Conservation (phyloP, 2,888 invertebrate genomes). For the Amblyjoppa fuscipennis region DNA sequence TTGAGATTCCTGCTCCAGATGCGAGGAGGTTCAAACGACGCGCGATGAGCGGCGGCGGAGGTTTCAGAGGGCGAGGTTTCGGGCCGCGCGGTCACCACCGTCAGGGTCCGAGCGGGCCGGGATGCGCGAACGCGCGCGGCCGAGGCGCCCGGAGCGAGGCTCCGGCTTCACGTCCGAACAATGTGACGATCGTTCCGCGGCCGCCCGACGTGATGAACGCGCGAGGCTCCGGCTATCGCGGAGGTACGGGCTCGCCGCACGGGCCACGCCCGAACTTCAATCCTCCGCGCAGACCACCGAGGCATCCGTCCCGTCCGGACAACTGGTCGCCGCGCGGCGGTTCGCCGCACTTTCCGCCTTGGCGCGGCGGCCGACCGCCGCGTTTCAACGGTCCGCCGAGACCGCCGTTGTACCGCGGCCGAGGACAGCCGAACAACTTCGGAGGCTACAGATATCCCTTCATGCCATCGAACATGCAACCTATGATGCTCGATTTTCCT, state of each 20-base stretch:
- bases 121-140: constrained; percentile 20
- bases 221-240: constrained; percentile 13
- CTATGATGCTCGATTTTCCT: neutral
- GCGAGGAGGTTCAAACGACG: constrained; percentile 38
- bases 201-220: neutral
- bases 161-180: neutral
- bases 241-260: neutral
- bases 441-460: constrained; percentile 47
- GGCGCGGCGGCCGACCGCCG: constrained; percentile 44
- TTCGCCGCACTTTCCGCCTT: constrained; percentile 8
- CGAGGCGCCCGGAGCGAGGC: neutral
- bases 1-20: constrained; percentile 32
- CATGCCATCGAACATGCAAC: neutral
- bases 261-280: constrained; percentile 66
- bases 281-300: constrained; percentile 53
- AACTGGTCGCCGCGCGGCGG: constrained; percentile 41
- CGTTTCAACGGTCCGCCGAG: constrained; percentile 45
- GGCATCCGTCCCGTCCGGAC: constrained; percentile 51
- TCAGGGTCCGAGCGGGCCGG: constrained; percentile 62
- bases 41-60: constrained; percentile 78
- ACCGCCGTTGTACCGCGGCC: constrained; percentile 36
- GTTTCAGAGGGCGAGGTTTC: constrained; percentile 79
- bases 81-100: constrained; percentile 74
- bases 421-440: constrained; percentile 40
- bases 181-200: neutral